These are phyloP conservation scores for Sussaba pulchella DNA, from an alignment of 2,888 invertebrate genomes.

Conservation along the genomic window DNA sequence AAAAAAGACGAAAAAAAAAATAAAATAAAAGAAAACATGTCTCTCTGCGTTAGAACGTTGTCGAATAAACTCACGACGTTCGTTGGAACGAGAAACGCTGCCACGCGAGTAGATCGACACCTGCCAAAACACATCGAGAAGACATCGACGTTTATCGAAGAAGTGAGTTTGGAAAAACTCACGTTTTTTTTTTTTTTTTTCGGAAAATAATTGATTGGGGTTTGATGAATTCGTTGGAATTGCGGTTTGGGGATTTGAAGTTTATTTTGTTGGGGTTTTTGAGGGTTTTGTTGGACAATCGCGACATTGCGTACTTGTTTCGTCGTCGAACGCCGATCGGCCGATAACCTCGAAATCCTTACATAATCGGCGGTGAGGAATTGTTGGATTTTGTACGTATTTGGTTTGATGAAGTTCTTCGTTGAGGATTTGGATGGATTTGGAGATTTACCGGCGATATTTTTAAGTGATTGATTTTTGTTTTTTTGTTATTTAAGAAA, in stretches of 20 bases:
- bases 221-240: no score
- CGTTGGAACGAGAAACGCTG: constrained; percentile 86
- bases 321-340: constrained; percentile 24
- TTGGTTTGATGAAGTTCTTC: background rate
- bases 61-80: constrained; percentile 86
- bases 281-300: background rate
- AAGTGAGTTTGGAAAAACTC: constrained; percentile 83
- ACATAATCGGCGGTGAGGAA: constrained; percentile 72
- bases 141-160: constrained; percentile 85
- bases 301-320: constrained; percentile 49
- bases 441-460: background rate
- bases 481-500: no score
- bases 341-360: constrained; percentile 74
- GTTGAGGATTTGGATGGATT: background rate
- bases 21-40: constrained; percentile 82
- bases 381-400: no score
- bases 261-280: no score
- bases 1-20: constrained; percentile 20
- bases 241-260: no score
- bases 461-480: no score
- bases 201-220: no score
- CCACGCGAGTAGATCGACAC: constrained; percentile 85
- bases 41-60: constrained; percentile 86
- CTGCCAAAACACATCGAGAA: constrained; percentile 81
- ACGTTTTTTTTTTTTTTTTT: background rate